Evolutionary conservation across 1,140 invertebrate species (phyloP).

Genomic region (Batillaria attramentaria): DNA sequence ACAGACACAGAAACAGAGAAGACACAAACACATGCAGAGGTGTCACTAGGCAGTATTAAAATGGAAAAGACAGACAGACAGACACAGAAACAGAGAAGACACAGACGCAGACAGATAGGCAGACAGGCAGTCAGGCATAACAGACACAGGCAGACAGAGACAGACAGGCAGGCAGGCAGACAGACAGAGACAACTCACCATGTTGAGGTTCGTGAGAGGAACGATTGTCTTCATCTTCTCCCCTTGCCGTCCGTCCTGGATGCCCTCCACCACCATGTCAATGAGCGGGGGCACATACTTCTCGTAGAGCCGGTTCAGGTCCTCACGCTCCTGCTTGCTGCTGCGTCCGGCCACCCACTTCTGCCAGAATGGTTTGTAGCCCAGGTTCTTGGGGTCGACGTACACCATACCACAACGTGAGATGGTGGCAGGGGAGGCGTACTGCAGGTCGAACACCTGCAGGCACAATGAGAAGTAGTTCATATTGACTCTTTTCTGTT

Average conservation of each 20-base stretch:
- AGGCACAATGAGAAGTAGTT: too few species aligned
- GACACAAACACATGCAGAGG: background rate
- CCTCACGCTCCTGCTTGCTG: conserved; percentile 63
- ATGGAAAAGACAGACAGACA: background rate
- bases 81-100: background rate
- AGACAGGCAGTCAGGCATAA: background rate
- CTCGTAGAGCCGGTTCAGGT: conserved; percentile 78
- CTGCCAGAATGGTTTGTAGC: conserved; percentile 88
- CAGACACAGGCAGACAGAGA: conserved; percentile 10
- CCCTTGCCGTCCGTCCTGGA: conserved; percentile 78
- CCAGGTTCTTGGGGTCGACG: conserved; percentile 88
- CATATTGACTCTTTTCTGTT: too few species aligned
- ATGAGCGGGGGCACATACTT: conserved; percentile 82
- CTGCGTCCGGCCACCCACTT: conserved; percentile 77
- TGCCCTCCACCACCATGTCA: conserved; percentile 83
- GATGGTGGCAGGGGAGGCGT: conserved; percentile 73
- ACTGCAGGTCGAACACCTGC: conserved; percentile 87
- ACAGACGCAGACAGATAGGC: background rate
- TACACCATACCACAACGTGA: conserved; percentile 74
- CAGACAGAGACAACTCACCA: conserved; percentile 75
- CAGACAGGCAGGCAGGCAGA: background rate
- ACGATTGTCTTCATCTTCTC: conserved; percentile 85
- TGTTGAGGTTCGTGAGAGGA: conserved; percentile 86
- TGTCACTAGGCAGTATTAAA: too few species aligned
- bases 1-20: background rate